A percentile compares a stretch with the other conserved stretches of the same genome.
Conservation (phyloP, 2,888 invertebrate species). For the Philhelius pedissequus region DNA sequence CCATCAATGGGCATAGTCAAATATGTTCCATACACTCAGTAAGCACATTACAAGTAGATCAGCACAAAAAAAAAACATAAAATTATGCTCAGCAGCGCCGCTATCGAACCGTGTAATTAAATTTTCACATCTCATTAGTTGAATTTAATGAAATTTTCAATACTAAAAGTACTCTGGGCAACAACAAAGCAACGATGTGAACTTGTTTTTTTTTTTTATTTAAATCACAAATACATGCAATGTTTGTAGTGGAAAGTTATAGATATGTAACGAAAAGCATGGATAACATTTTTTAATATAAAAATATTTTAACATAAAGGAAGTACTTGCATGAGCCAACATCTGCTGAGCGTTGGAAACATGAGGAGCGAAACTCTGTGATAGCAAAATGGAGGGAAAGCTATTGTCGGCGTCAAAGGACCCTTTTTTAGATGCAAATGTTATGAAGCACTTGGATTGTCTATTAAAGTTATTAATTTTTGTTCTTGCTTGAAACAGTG, state of each 20-base stretch:
- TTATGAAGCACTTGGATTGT: neutral
- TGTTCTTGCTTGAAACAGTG: neutral
- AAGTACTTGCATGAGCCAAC: neutral
- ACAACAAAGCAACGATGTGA: constrained; percentile 34
- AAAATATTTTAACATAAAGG: neutral
- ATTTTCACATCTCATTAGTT: constrained; percentile 67
- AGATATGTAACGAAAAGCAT: constrained; percentile 13
- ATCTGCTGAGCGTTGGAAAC: neutral
- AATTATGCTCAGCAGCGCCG: constrained; percentile 15
- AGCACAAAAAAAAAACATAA: neutral
- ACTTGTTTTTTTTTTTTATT: neutral
- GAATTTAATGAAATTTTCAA: constrained; percentile 67
- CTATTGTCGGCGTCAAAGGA: neutral
- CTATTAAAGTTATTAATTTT: neutral
- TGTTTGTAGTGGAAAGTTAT: constrained; percentile 11
- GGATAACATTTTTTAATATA: neutral
- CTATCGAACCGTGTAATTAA: constrained; percentile 66
- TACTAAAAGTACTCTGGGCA: constrained; percentile 12
- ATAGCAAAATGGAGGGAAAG: neutral
- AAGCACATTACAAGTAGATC: constrained; percentile 7
- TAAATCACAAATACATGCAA: constrained; percentile 7
- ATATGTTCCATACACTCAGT: constrained; percentile 20
- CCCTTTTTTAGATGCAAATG: neutral
- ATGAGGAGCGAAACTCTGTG: neutral
- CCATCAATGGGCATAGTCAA: constrained; percentile 33